These are phyloP conservation scores for Sinhomidia bicolor DNA, from an alignment of 2,888 invertebrate species.

Conservation along the genomic window DNA sequence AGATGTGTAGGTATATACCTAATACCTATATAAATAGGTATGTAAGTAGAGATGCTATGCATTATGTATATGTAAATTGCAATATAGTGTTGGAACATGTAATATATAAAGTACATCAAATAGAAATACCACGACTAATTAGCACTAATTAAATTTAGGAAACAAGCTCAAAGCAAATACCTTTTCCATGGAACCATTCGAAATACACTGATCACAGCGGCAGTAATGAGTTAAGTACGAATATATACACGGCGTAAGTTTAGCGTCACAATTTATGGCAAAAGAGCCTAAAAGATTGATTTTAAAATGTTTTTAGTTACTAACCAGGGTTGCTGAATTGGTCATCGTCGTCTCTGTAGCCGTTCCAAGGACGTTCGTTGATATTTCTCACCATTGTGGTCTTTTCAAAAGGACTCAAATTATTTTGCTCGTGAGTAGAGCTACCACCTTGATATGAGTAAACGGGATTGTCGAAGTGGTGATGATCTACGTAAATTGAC, in stretches of 20 bases:
- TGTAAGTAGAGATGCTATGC: too few species aligned
- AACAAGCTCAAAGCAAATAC: not conserved
- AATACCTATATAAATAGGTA: too few species aligned
- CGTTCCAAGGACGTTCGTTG: constrained; percentile 84
- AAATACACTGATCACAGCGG: constrained; percentile 63
- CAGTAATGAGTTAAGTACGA: too few species aligned
- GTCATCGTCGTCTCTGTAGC: constrained; percentile 83
- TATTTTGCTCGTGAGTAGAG: constrained; percentile 81
- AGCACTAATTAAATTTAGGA: too few species aligned
- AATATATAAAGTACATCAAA: too few species aligned
- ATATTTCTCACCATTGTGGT: constrained; percentile 83
- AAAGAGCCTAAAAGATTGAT: too few species aligned
- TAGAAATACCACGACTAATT: too few species aligned
- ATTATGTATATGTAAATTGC: too few species aligned
- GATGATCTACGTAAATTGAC: constrained; percentile 85
- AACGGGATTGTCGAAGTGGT: constrained; percentile 96
- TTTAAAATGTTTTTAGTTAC: not conserved
- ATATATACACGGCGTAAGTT: too few species aligned
- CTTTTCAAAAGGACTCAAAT: constrained; percentile 80
- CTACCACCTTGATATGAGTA: constrained; percentile 87
- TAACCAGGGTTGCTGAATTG: constrained; percentile 81
- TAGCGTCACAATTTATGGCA: too few species aligned
- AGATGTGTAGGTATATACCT: too few species aligned
- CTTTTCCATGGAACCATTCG: constrained; percentile 72
- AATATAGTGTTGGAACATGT: too few species aligned